Evolutionary conservation across 2,888 invertebrate genomes (phyloP), one percentile per base, ranked within the genome.

Genomic region (Branchipolynoe longqiensis): DNA sequence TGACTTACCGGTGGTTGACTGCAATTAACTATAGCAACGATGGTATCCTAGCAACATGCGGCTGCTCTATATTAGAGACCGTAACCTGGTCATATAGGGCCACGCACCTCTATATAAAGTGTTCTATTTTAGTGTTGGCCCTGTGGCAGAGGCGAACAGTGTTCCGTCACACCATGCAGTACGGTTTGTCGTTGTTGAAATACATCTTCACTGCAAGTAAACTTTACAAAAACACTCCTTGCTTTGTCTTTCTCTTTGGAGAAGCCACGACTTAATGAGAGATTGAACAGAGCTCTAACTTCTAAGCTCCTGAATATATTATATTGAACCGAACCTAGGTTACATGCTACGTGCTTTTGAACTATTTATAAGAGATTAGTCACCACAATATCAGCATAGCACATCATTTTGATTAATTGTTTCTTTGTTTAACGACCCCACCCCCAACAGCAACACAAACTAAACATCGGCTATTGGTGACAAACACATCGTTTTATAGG

Each of bases 121-220:
- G 62, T 28, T 62, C 31, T 62, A 62, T 28, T 62, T 62, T 62
- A 25, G 62, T 31, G 28, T n/a, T 62, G 62, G 25, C 28, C 62
- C 62, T 62, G 14, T n/a, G n/a, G n/a, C n/a, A n/a, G n/a, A n/a
- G 48, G 18, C 69, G n/a, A 22, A 69, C 38, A 33, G 33, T 69
- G 69, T 69, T 33, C 36, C 48, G n/a, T 48, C 78, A 78, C 78
- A 40, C 28, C 78, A 78, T 78, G 78, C 28, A 48, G 25, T 41
- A 28, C 6, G 41, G 41, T 40, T 78, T 78, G 78, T 78, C 48
- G 41, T 78, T 78, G 78, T 78, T 78, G 25, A 78, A 78, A 78
- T 78, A 78, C 78, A 78, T 78, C 28, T 78, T 78, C 78, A 78
- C 78, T 78, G 18, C 78, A 78, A 78, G 78, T 78, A 48, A 78